Evolutionary conservation across 2,888 invertebrate species (phyloP), one percentile per base, ranked within the genome.

Genomic region (Tuta absoluta): DNA sequence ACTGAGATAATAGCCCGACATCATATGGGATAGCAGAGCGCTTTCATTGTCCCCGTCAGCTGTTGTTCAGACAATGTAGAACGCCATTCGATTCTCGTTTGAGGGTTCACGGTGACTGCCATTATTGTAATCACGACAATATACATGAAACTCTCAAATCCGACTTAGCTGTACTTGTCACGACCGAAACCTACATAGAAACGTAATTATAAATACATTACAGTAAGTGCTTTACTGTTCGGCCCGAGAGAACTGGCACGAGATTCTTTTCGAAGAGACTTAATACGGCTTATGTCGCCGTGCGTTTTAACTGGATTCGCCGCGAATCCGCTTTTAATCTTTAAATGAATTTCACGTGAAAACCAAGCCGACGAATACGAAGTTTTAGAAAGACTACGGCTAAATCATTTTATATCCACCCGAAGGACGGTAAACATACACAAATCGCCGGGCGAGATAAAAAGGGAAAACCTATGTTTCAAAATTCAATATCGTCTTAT

Each of bases 141-240:
- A 71, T 73, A 74, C 74, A 75, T 75, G 73, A 71, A 72, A 72
- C 73, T 75, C 72, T 72, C 72, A 70, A 70, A 71, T 70, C 69
- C 63, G 69, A 65, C 66, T 63, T 69, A 71, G 68, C 72, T 68
- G 71, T 71, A 69, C 69, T 73, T 68, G 74, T 77, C 80, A 84
- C 85, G 85, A 86, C 85, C 71, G 70, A 79, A 82, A 81, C 81
- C 80, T 80, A 81, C 80, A 84, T 82, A 77, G 72, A 78, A 79
- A 80, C 80, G 84, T 87, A 87, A 89, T 90, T 90, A 90, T 90
- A 89, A 90, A 89, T 78, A 80, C 89, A 90, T 91, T 89, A 91
- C 79, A 75, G 79, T 80, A 81, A 85, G 85, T 87, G 83, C 80
- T 79, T 79, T 82, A 85, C 85, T 81, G 81, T 79, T 74, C 73